These are phyloP conservation scores for Motacilla alba DNA, from an alignment of 2,113 vertebrate species.

Conservation along the genomic window DNA sequence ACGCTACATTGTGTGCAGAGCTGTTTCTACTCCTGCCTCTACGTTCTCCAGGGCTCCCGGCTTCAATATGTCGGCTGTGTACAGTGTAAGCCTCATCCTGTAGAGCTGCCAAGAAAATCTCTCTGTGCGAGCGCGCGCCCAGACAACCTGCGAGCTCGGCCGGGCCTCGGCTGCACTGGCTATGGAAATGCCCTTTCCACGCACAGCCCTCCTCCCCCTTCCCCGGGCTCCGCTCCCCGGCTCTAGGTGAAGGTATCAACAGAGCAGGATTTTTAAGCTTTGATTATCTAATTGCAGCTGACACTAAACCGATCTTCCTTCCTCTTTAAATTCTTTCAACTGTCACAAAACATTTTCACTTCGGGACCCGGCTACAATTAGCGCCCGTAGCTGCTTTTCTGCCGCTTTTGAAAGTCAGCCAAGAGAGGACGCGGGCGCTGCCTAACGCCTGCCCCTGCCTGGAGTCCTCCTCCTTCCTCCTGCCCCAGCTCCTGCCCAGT, in stretches of 20 bases:
- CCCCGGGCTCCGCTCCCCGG: conserved; percentile 35
- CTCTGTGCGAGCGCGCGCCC: conserved; percentile 73
- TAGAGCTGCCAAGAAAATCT: conserved; percentile 82
- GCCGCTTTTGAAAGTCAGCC: conserved; percentile 72
- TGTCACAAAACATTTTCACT: conserved; percentile 82
- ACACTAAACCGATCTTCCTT: conserved; percentile 78
- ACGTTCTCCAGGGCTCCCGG: conserved; percentile 63
- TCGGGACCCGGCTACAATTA: conserved; percentile 70
- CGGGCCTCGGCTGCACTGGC: conserved; percentile 71
- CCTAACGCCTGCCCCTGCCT: neutral
- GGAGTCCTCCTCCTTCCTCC: neutral
- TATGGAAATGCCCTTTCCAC: conserved; percentile 70
- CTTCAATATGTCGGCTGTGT: conserved; percentile 71
- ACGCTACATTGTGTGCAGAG: conserved; percentile 76
- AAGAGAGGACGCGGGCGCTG: conserved; percentile 32
- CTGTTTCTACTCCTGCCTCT: conserved; percentile 78
- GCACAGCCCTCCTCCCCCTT: conserved; percentile 70
- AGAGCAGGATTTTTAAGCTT: conserved; percentile 62
- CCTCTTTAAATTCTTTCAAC: conserved; percentile 73
- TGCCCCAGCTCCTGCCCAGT: neutral
- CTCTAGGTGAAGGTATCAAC: conserved; percentile 48
- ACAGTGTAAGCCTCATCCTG: conserved; percentile 82
- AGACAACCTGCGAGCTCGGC: conserved; percentile 64
- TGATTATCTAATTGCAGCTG: conserved; percentile 75
- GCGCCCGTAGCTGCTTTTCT: conserved; percentile 49